A percentile compares a stretch with the other conserved stretches of the same genome.
Evolutionary conservation across 2,888 invertebrate species (phyloP).

Genomic region (Leptinotarsa haldemani): DNA sequence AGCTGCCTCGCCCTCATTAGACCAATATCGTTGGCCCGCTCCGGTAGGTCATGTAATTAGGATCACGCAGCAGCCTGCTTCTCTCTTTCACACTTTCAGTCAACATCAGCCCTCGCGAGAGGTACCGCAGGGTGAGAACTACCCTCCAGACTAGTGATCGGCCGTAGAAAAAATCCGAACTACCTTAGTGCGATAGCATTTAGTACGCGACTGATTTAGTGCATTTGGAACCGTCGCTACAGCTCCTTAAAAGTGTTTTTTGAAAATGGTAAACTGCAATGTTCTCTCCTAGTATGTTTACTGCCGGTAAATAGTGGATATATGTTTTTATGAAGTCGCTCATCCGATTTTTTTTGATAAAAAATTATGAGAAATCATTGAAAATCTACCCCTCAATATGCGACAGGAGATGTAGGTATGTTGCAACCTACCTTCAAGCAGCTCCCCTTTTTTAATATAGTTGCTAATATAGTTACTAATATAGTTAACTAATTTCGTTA

Average conservation of each 20-base stretch:
- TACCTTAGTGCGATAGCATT: not conserved
- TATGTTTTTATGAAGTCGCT: too few relatives aligned
- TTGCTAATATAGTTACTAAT: too few relatives aligned
- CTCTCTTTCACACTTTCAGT: constrained; percentile 59
- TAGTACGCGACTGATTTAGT: not conserved
- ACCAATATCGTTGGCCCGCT: constrained; percentile 64
- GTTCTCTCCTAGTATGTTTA: not conserved
- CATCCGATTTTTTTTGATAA: too few relatives aligned
- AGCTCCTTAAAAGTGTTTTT: not conserved
- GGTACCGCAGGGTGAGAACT: constrained; percentile 30
- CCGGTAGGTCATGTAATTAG: constrained; percentile 66
- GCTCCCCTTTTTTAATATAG: too few relatives aligned
- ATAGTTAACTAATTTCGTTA: too few relatives aligned
- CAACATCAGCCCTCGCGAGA: constrained; percentile 39
- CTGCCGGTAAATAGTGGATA: too few relatives aligned
- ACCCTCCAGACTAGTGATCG: not conserved
- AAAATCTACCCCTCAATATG: too few relatives aligned
- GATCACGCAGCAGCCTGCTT: constrained; percentile 52
- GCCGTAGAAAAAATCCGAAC: not conserved
- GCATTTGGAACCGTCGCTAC: not conserved
- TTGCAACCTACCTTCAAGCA: too few relatives aligned
- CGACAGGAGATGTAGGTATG: too few relatives aligned
- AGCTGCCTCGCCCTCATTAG: constrained; percentile 67
- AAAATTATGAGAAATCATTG: too few relatives aligned
- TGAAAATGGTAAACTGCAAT: not conserved